phyloP scores from a whole-genome alignment of 1,140 invertebrate genomes.

The Orius laevigatus region DNA sequence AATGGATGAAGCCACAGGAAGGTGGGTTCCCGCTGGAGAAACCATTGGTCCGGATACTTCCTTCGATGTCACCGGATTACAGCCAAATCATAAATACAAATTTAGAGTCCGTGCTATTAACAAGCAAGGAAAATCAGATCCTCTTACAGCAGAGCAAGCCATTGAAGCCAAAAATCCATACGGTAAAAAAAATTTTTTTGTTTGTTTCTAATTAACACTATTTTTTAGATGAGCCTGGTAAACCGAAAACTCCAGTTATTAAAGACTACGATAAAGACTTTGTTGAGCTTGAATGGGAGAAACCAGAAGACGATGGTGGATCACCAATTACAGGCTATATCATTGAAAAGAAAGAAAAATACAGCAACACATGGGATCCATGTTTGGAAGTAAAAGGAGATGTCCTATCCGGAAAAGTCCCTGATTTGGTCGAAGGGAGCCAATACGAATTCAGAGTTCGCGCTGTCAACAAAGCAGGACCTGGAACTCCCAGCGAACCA shows the following conservation, averaged over 20 bases:
- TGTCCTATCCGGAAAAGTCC: constrained; percentile 63
- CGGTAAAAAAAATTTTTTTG: constrained; percentile 35
- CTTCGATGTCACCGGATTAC: constrained; percentile 57
- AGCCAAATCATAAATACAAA: constrained; percentile 86
- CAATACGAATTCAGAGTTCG: constrained; percentile 86
- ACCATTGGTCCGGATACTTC: constrained; percentile 61
- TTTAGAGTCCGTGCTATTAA: constrained; percentile 92
- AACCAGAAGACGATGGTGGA: constrained; percentile 72
- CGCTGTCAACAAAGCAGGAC: constrained; percentile 88
- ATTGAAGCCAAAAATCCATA: constrained; percentile 97
- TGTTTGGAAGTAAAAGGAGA: constrained; percentile 72
- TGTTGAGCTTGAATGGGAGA: constrained; percentile 87
- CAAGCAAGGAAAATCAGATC: constrained; percentile 88
- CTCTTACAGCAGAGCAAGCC: constrained; percentile 70
- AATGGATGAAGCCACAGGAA: constrained; percentile 78
- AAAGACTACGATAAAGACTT: constrained; percentile 84
- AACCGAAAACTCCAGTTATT: constrained; percentile 76
- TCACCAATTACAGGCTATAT: constrained; percentile 82
- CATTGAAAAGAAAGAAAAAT: constrained; percentile 88
- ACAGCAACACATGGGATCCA: constrained; percentile 67
- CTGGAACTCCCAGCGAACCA: constrained; percentile 74
- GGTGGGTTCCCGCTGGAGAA: constrained; percentile 85
- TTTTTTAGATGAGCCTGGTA: constrained; percentile 50
- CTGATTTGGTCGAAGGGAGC: constrained; percentile 77
- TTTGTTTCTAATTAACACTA: neutral